A percentile compares a stretch with the other conserved stretches of the same genome.
Conservation (phyloP, 2,113 vertebrate genomes). For the Carollia perspicillata region DNA sequence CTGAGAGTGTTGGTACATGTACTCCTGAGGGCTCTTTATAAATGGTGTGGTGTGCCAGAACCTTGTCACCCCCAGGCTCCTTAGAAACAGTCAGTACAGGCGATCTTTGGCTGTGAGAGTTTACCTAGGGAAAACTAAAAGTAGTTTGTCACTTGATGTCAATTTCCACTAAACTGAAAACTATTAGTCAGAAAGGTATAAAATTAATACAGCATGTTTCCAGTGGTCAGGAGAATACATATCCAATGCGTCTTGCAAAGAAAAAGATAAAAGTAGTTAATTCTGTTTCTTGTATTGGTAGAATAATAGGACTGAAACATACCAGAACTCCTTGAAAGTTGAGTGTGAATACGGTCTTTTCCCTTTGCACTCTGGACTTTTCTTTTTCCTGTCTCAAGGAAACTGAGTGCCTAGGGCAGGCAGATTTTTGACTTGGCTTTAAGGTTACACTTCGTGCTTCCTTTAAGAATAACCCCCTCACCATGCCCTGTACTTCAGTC, state of each 20-base stretch:
- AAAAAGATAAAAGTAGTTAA: not conserved
- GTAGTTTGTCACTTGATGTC: not conserved
- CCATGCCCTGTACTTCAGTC: not conserved
- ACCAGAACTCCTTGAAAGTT: not conserved
- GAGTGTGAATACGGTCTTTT: not conserved
- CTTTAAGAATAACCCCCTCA: not conserved
- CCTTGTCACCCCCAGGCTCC: not conserved
- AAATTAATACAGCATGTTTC: not conserved
- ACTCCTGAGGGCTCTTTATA: not conserved
- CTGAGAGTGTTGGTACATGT: not conserved
- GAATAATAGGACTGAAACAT: not conserved
- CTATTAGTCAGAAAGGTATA: not conserved
- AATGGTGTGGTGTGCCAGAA: not conserved
- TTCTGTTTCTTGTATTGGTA: not conserved
- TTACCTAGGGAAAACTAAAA: conserved; percentile 17
- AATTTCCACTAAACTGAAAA: not conserved
- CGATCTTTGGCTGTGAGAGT: not conserved
- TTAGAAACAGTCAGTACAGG: not conserved
- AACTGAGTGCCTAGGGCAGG: not conserved
- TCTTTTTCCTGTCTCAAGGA: not conserved
- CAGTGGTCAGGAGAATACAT: not conserved
- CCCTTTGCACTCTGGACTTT: not conserved
- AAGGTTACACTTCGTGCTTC: not conserved
- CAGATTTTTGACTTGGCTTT: not conserved
- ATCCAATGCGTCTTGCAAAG: not conserved